phyloP scores from a whole-genome alignment of 2,797 vertebrate species.

The Cyclura pinguis region DNA sequence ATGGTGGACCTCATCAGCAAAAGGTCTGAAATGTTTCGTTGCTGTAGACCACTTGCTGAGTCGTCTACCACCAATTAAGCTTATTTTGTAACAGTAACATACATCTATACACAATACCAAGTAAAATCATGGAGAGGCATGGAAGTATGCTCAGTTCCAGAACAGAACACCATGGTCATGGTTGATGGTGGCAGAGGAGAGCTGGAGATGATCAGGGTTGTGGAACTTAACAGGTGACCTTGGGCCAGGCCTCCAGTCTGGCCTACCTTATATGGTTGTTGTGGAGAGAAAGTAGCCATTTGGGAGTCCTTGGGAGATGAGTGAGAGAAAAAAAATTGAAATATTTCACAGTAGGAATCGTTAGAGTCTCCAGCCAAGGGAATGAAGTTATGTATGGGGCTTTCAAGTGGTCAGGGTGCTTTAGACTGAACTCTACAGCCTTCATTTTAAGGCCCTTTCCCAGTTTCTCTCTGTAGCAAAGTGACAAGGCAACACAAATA shows the following conservation, averaged over 20 bases:
- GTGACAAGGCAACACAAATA: slow-evolving; percentile 10
- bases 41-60: no score
- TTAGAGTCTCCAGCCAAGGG: background rate
- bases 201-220: background rate
- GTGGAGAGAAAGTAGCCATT: background rate
- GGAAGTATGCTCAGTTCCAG: no score
- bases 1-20: no score
- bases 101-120: no score
- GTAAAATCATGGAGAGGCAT: no score
- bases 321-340: background rate
- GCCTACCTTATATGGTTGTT: background rate
- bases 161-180: no score
- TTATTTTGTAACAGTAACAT: no score
- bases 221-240: background rate
- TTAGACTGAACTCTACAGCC: background rate
- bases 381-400: background rate
- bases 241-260: background rate
- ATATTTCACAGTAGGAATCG: background rate
- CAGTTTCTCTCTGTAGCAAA: background rate
- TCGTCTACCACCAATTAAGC: no score
- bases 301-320: background rate
- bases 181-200: no score
- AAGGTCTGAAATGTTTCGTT: no score
- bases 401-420: background rate
- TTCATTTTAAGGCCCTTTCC: background rate